These are phyloP conservation scores for Ailuropoda melanoleuca DNA, from an alignment of 2,113 vertebrate species.

Conservation along the genomic window DNA sequence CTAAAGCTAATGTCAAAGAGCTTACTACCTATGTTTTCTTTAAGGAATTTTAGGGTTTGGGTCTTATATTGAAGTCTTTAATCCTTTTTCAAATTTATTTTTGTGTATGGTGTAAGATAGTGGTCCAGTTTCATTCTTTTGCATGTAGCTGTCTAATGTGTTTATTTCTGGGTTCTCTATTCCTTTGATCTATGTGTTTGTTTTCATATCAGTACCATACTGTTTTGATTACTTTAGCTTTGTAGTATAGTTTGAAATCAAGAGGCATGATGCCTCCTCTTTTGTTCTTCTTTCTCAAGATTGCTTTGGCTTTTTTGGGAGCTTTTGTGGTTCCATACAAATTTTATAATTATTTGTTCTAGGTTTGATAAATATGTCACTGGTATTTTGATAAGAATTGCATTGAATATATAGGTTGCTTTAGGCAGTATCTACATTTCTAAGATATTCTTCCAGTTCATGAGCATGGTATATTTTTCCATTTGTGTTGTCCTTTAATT, in stretches of 20 bases:
- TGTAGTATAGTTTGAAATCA: not conserved
- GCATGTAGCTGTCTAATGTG: not conserved
- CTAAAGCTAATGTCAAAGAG: not conserved
- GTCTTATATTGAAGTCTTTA: not conserved
- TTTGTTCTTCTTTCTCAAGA: not conserved
- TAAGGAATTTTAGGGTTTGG: not conserved
- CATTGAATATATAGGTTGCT: not conserved
- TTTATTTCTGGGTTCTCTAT: not conserved
- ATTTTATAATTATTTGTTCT: not conserved
- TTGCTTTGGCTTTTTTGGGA: not conserved
- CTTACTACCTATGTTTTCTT: not conserved
- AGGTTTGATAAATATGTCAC: not conserved
- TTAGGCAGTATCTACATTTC: not conserved
- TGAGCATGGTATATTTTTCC: not conserved
- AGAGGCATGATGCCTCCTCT: not conserved
- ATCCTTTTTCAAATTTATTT: not conserved
- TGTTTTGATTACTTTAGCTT: not conserved
- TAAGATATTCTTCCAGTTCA: not conserved
- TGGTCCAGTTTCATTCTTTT: not conserved
- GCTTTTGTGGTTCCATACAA: not conserved
- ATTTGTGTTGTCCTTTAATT: not conserved
- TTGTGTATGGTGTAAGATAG: not conserved
- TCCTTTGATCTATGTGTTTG: not conserved
- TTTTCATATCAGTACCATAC: not conserved
- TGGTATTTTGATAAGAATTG: not conserved